Percentiles rank a stretch among this genome's conserved stretches.
Evolutionary conservation across 2,113 vertebrate species (phyloP).

Genomic region (Lonchura striata): DNA sequence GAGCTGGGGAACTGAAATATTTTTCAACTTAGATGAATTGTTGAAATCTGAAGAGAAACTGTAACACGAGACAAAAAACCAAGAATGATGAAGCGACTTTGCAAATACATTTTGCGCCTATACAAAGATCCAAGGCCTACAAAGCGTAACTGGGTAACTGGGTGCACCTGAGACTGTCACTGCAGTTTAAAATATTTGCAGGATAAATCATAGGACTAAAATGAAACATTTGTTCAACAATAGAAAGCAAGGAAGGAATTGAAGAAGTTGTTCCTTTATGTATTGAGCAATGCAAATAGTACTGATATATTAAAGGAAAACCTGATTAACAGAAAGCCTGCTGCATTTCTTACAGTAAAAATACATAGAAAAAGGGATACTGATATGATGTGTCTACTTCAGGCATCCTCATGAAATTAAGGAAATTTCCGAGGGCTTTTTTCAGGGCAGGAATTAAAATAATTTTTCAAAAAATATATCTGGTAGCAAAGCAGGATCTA

Average conservation of each 20-base stretch:
- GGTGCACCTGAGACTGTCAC: neutral
- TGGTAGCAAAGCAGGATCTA: neutral
- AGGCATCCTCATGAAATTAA: neutral
- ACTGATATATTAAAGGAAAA: neutral
- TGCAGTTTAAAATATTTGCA: neutral
- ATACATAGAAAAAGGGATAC: neutral
- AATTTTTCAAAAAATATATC: neutral
- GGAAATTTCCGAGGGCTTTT: neutral
- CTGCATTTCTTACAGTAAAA: neutral
- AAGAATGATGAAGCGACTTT: neutral
- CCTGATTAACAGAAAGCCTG: neutral
- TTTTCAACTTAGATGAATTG: neutral
- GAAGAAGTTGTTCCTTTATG: neutral
- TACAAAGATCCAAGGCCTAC: neutral
- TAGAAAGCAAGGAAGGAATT: neutral
- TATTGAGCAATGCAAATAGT: neutral
- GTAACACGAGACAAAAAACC: rapidly evolving
- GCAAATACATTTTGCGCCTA: neutral
- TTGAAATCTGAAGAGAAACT: neutral
- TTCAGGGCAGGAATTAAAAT: neutral
- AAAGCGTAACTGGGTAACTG: rapidly evolving
- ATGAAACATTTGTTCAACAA: neutral
- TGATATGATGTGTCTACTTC: neutral
- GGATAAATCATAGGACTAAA: neutral
- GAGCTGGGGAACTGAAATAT: neutral